phyloP scores from a whole-genome alignment of 2,888 invertebrate genomes.

The Chironomus riparius region DNA sequence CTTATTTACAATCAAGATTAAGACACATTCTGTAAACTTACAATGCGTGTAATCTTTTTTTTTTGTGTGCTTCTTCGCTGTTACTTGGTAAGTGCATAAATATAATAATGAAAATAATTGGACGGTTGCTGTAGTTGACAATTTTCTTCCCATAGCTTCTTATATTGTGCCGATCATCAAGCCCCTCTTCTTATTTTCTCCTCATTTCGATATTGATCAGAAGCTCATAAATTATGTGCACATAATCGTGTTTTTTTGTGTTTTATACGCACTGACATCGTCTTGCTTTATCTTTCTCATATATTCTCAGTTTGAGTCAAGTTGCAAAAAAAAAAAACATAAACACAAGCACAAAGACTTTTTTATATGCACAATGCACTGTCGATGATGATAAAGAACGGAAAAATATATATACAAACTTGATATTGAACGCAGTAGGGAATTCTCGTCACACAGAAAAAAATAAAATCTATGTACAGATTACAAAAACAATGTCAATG shows the following conservation, averaged over 20 bases:
- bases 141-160: neutral
- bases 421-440: no score
- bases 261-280: neutral
- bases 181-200: no score
- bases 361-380: neutral
- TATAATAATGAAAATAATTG: conserved; percentile 19
- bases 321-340: no score
- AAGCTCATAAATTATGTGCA: conserved; percentile 20
- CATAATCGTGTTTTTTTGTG: neutral
- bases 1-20: conserved; percentile 15
- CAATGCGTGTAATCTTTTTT: conserved; percentile 19
- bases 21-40: conserved; percentile 7
- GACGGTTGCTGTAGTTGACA: neutral
- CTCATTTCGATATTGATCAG: conserved; percentile 16
- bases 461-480: no score
- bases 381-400: neutral
- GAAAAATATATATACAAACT: no score
- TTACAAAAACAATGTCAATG: no score
- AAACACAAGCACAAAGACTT: neutral
- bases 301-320: no score
- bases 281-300: neutral
- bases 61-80: neutral
- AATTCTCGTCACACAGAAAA: no score
- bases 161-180: neutral
- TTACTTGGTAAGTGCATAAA: neutral